Evolutionary conservation across 2,888 invertebrate species (phyloP).

Genomic region (Acrobasis repandana): DNA sequence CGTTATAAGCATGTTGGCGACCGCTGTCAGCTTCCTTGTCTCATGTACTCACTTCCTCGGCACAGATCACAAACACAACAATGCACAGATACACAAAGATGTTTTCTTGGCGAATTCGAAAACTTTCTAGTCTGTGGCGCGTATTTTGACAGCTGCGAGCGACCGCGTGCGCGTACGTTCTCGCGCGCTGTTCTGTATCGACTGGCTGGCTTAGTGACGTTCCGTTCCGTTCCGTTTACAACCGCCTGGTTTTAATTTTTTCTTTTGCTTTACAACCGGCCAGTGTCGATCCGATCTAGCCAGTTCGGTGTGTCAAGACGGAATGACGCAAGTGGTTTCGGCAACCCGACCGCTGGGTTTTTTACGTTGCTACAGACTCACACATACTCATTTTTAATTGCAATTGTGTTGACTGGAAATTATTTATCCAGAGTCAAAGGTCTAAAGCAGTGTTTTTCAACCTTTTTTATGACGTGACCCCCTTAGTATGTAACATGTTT

Average conservation of each 20-base stretch:
- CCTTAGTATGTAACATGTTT: no score
- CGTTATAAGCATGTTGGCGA: conserved; percentile 74
- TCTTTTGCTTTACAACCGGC: conserved; percentile 55
- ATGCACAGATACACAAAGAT: conserved; percentile 46
- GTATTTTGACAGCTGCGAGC: conserved; percentile 44
- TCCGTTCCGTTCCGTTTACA: conserved; percentile 50
- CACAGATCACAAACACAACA: conserved; percentile 64
- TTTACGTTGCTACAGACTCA: conserved; percentile 58
- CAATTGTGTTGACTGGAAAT: conserved; percentile 21
- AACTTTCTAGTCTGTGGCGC: conserved; percentile 70
- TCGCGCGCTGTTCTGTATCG: conserved; percentile 57
- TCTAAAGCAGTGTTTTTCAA: no score
- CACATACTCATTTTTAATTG: conserved; percentile 30
- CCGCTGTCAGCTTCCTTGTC: conserved; percentile 61
- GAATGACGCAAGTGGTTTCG: conserved; percentile 76
- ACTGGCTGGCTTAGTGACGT: no score
- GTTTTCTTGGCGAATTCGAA: conserved; percentile 37
- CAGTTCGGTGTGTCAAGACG: conserved; percentile 62
- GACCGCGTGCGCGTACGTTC: conserved; percentile 50
- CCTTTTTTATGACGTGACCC: neutral
- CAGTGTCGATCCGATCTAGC: conserved; percentile 44
- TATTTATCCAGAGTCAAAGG: conserved; percentile 24
- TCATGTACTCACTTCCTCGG: conserved; percentile 64
- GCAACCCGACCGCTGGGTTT: conserved; percentile 59
- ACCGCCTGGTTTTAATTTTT: conserved; percentile 40